phyloP scores from a whole-genome alignment of 2,797 vertebrate species.

The Astyanax mexicanus region DNA sequence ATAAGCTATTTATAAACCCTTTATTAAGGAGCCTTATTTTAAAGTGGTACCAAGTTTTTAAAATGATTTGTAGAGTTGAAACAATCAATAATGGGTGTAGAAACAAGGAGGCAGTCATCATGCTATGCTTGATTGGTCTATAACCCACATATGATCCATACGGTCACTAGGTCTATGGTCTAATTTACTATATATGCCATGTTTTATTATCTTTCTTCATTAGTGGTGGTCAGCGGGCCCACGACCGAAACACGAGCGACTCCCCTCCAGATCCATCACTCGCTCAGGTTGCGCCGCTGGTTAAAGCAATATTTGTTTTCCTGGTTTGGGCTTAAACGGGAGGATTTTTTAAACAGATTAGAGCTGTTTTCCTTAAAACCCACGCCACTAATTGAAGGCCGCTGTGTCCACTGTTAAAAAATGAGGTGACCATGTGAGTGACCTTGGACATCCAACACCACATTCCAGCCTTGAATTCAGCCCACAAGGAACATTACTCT shows the following conservation, averaged over 20 bases:
- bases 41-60: no score
- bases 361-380: slow-evolving; percentile 32
- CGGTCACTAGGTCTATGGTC: no score
- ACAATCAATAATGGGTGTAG: no score
- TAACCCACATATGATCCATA: no score
- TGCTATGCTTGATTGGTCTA: no score
- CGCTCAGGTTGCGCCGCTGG: slow-evolving; percentile 17
- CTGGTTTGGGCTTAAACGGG: slow-evolving; percentile 30
- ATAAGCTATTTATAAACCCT: no score
- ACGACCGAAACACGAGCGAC: background rate
- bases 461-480: slow-evolving; percentile 38
- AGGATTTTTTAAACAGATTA: slow-evolving; percentile 32
- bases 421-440: background rate
- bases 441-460: slow-evolving; percentile 13
- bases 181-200: no score
- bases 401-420: slow-evolving; percentile 19
- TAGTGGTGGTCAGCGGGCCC: no score
- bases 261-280: background rate
- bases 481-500: slow-evolving; percentile 32
- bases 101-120: no score
- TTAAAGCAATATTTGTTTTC: slow-evolving; percentile 50
- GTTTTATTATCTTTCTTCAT: no score
- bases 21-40: no score
- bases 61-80: no score
- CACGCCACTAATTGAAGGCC: slow-evolving; percentile 34